phyloP scores from a whole-genome alignment of 2,797 vertebrate genomes.

The Schizothorax lantsangensis region DNA sequence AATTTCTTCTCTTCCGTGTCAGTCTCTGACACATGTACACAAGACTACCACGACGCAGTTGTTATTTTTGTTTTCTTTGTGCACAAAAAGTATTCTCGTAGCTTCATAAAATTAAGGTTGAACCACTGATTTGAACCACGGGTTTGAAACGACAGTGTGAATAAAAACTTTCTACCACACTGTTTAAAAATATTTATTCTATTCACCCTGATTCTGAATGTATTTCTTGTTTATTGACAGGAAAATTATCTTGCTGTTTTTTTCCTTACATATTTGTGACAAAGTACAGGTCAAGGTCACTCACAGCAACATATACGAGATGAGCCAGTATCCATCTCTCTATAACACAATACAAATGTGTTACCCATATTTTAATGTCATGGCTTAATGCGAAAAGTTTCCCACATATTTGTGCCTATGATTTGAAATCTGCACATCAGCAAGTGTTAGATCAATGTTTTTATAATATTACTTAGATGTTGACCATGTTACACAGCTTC shows the following conservation, averaged over 20 bases:
- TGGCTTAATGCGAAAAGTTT: neutral
- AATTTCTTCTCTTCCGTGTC: neutral
- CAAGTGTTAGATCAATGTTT: neutral
- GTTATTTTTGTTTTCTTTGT: neutral
- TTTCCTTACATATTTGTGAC: neutral
- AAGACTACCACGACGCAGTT: neutral
- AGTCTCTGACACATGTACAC: neutral
- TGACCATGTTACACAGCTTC: conserved; percentile 12
- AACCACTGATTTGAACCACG: neutral
- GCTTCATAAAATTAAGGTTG: neutral
- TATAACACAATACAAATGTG: neutral
- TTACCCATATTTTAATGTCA: neutral
- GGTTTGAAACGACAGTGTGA: neutral
- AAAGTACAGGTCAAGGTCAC: conserved; percentile 13
- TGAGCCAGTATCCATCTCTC: neutral
- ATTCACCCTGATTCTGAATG: neutral
- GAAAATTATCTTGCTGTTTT: neutral
- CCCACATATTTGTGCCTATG: neutral
- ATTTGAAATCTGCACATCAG: neutral
- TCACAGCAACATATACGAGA: neutral
- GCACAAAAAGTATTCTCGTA: neutral
- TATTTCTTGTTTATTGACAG: neutral
- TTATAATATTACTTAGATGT: neutral
- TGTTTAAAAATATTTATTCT: neutral
- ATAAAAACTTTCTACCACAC: neutral